Percentiles rank a stretch among this genome's conserved stretches.
Evolutionary conservation across 2,797 vertebrate species (phyloP).

Genomic region (Pitangus sulphuratus): DNA sequence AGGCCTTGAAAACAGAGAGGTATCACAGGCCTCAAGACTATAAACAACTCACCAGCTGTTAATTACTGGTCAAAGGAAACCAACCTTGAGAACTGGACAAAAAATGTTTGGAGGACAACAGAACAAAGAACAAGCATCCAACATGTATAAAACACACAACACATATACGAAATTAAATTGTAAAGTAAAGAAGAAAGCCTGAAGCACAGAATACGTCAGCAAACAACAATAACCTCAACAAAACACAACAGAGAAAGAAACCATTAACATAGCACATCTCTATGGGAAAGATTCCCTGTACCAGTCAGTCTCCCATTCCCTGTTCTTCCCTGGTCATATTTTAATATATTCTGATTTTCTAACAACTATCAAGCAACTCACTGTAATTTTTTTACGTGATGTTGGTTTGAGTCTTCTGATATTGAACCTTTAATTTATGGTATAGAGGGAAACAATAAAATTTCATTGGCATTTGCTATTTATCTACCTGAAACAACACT

Average conservation of each 20-base stretch:
- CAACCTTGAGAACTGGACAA: not conserved
- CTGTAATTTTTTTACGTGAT: not conserved
- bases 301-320: not conserved
- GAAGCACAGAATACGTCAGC: not conserved
- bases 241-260: not conserved
- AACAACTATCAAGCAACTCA: not conserved
- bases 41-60: not conserved
- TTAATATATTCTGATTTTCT: not conserved
- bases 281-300: not conserved
- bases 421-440: not conserved
- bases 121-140: not conserved
- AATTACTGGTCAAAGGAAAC: not conserved
- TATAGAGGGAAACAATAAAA: not conserved
- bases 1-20: not conserved
- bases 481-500: not conserved
- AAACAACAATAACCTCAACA: not conserved
- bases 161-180: not conserved
- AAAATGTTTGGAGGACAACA: not conserved
- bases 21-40: not conserved
- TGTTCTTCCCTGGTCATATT: not conserved
- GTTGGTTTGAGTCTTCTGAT: not conserved
- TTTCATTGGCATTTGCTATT: not conserved
- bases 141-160: not conserved
- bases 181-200: not conserved
- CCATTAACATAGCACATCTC: not conserved